Evolutionary conservation across 2,113 vertebrate species (phyloP), one percentile per base, ranked within the genome.

Genomic region (Ariopsis seemanni): DNA sequence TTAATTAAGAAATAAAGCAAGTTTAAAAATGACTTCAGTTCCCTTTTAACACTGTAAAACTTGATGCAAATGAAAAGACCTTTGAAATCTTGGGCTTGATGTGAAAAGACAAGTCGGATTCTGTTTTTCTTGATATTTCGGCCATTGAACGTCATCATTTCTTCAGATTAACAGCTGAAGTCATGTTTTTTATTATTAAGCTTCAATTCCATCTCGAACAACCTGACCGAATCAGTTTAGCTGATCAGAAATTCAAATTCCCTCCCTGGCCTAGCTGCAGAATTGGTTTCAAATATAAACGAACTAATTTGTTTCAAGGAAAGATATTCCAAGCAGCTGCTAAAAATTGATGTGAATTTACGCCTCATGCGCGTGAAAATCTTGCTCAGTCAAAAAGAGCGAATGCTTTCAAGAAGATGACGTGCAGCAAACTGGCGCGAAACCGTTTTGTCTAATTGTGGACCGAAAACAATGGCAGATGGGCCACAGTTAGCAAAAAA

Each of bases 401-500:
- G 34, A 55, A n/a, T 18, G 25, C 30, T 63, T 58, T 82, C 34
- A 14, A 82, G 82, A 83, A 57, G 17, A 67, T 25, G 55, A 63
- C 17, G 48, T 63, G 42, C 17, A n/a, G 52, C 87, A 75, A 88
- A 65, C 42, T 67, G 42, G 60, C 58, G 81, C 30, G 60, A 67
- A 75, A 83, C 48, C 48, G 22, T 85, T 85, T 15, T 77, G 15
- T 63, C 55, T 67, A n/a, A 87, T 83, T 27, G 58, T 27, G 75
- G 60, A 53, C 9, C 75, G 27, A 52, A 84, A 88, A 82, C 85
- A 89, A 82, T 91, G 65, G 27, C 82, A 93, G 92, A 94, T 89
- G 93, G 78, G 89, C 90, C 91, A 85, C 91, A 91, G 91, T 91
- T 88, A 90, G 85, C 91, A 93, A 42, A 42, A 42, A 42, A 42